Evolutionary conservation across 1,140 invertebrate species (phyloP).

Genomic region (Zaprionus africanus): DNA sequence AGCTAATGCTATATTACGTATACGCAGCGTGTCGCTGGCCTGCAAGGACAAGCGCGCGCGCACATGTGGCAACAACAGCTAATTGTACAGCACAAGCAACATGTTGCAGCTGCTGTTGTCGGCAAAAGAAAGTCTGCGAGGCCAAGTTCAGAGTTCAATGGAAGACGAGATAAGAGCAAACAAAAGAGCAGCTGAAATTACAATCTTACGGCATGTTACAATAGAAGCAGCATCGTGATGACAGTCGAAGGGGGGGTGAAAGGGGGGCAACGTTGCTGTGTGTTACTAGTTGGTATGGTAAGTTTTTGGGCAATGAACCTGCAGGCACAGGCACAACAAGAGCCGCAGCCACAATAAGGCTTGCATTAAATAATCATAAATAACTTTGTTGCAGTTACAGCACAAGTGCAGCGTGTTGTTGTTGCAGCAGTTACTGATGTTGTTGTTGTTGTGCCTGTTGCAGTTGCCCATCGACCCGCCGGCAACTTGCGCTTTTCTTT

Average conservation of each 20-base stretch:
- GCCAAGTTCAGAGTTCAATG: constrained; percentile 79
- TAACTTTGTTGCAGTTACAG: constrained; percentile 58
- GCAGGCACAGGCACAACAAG: constrained; percentile 32
- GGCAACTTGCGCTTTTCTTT: constrained; percentile 62
- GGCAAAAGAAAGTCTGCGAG: constrained; percentile 58
- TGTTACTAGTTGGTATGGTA: constrained; percentile 25
- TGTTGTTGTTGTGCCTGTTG: constrained; percentile 12
- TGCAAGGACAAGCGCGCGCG: constrained; percentile 39
- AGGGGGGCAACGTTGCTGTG: not conserved
- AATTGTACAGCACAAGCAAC: constrained; percentile 10
- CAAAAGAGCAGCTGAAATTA: constrained; percentile 38
- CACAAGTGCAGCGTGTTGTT: constrained; percentile 16
- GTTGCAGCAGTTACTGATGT: constrained; percentile 12
- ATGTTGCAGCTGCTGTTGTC: constrained; percentile 41
- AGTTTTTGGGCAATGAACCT: constrained; percentile 72
- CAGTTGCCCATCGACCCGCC: constrained; percentile 43
- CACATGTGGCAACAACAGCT: constrained; percentile 9
- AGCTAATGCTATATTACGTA: constrained; percentile 58
- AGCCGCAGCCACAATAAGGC: constrained; percentile 19
- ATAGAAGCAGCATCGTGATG: constrained; percentile 45
- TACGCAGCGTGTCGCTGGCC: constrained; percentile 46
- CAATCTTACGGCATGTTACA: constrained; percentile 2
- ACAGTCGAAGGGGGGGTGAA: constrained; percentile 29
- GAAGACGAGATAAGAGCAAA: constrained; percentile 34
- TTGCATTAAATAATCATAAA: constrained; percentile 80